These are phyloP conservation scores for Sylvicapra grimmia DNA, from an alignment of 2,113 vertebrate species.

Conservation along the genomic window DNA sequence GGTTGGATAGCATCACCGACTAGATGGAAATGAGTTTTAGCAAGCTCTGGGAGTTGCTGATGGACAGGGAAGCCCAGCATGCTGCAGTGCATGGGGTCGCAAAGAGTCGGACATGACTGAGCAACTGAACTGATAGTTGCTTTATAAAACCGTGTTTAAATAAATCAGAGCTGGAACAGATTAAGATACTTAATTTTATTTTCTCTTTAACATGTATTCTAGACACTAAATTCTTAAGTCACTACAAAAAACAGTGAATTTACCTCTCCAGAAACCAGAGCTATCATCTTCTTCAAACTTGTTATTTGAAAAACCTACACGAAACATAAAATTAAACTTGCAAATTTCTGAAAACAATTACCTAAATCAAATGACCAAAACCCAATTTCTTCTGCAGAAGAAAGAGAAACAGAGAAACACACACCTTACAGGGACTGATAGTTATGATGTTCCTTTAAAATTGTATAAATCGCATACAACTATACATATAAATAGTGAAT, in stretches of 20 bases:
- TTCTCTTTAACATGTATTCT: background rate
- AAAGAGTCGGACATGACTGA: background rate
- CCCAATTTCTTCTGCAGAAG: background rate
- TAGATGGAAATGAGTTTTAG: background rate
- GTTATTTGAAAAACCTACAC: conserved; percentile 57
- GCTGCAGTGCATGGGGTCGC: background rate
- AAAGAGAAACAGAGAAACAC: background rate
- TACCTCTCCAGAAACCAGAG: conserved; percentile 69
- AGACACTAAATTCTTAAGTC: background rate
- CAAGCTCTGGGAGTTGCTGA: background rate
- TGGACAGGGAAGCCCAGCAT: background rate
- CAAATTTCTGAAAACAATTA: conserved; percentile 9
- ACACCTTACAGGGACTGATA: background rate
- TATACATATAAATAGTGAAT: background rate
- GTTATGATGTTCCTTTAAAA: background rate
- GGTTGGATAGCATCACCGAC: background rate
- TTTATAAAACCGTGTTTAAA: background rate
- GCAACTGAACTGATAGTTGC: background rate
- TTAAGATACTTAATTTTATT: background rate
- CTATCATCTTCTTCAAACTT: conserved; percentile 65
- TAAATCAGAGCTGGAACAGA: background rate
- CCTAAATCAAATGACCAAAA: background rate
- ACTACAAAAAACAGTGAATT: conserved; percentile 1
- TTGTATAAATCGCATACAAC: background rate
- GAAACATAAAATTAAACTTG: conserved; percentile 30